phyloP scores from a whole-genome alignment of 2,888 invertebrate species.

The Philhelius pedissequus region DNA sequence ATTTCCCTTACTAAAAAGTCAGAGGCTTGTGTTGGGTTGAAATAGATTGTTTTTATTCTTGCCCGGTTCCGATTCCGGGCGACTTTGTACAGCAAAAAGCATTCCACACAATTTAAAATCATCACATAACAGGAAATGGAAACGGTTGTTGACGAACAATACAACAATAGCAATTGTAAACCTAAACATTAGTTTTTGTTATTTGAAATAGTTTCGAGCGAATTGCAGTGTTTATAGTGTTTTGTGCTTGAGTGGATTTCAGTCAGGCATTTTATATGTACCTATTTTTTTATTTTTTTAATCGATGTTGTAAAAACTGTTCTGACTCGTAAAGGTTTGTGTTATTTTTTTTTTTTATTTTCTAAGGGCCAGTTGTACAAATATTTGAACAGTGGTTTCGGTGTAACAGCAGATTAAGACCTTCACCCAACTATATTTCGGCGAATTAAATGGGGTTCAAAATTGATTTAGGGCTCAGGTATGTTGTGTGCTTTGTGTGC shows the following conservation, averaged over 20 bases:
- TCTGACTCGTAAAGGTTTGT: too few relatives aligned
- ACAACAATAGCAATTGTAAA: not conserved
- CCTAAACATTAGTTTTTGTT: not conserved
- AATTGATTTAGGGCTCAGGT: too few relatives aligned
- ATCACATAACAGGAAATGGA: not conserved
- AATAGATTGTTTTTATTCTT: not conserved
- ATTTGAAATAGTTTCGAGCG: not conserved
- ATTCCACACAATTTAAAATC: constrained; percentile 3
- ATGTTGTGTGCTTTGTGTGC: too few relatives aligned
- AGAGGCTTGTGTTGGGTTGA: not conserved
- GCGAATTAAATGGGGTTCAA: too few relatives aligned
- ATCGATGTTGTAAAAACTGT: not conserved
- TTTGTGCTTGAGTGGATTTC: not conserved
- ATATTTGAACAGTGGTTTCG: too few relatives aligned
- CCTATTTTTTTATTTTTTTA: not conserved
- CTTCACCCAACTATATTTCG: too few relatives aligned
- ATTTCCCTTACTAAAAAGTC: not conserved
- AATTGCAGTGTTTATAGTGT: not conserved
- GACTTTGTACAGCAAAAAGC: not conserved
- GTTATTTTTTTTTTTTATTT: too few relatives aligned
- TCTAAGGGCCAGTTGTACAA: too few relatives aligned
- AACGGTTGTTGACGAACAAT: not conserved
- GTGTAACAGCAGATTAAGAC: too few relatives aligned
- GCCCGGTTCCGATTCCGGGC: not conserved
- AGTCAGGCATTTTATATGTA: not conserved